Base-by-base conservation (phyloP, 2,888 invertebrate species). In the Luperina testacea region DNA sequence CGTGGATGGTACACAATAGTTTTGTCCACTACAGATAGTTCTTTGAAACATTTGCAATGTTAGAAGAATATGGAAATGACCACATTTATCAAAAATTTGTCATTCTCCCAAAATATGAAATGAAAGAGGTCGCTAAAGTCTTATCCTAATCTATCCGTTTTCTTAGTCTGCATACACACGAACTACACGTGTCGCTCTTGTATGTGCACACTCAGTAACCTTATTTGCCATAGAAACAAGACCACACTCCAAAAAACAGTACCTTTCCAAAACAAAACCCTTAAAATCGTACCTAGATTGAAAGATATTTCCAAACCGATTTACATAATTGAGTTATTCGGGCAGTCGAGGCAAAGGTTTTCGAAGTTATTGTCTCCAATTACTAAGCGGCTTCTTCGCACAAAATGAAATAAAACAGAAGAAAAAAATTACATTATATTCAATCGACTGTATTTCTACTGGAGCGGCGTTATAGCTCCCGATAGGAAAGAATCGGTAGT, bases 301-400 rank as follows among this genome's bases (percentile, higher is more conserved):
- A 24, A 68, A 80, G 72, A 72, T 69, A 81, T 87, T 79, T 87
- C 69, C 72, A 85, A 77, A 79, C 67, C 38, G 71, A 80, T 84
- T 85, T 84, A 65, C 77, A 82, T 89, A 86, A 89, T 84, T 83
- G 82, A 88, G 79, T 88, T 83, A 88, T 81, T 80, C 75, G 73
- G 67, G 71, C 53, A 76, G 80, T 75, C 81, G 77, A 77, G 79
- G 77, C 75, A 81, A 87, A 83, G 80, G 78, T 78, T 89, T 83
- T 75, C 68, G 70, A 81, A 82, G 69, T 77, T 75, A 86, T 86
- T 82, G 84, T 83, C 80, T 83, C 75, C 86, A 84, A 87, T 90
- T 90, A 87, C 81, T 65, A 72, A 75, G 76, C 67, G 74, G 48
- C 53, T 81, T 76, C 79, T 81, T 68, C 64, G 73, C 76, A 80